Base-by-base conservation (phyloP, 2,797 vertebrate genomes). In the Thalassophryne amazonica region DNA sequence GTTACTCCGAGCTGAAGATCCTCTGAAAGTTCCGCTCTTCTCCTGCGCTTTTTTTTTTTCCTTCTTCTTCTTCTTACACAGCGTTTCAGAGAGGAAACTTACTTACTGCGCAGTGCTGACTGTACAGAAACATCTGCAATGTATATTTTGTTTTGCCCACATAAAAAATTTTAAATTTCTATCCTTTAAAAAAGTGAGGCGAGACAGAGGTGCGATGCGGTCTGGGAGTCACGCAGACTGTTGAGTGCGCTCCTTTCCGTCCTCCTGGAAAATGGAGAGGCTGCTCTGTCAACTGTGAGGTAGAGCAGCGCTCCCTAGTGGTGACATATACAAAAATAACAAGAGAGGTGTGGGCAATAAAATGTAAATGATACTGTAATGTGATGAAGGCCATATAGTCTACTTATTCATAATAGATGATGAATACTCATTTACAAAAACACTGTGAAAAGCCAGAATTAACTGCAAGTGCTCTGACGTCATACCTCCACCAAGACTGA, bases 171-270 rank as follows among this genome's bases (percentile, higher is more conserved):
- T 33, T 32, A 53, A 30, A 11, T 49, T 12, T 67, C 48, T 57
- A 35, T 62, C 61, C 57, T 50, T 24, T 39, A 24, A 4, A 7
- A 7, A 9, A 33, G 30, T 3, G 25, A 7, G 69, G 28, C 41
- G 59, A 79, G 78, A 71, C 83, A 57, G 81, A 80, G 75, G 69
- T 80, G 75, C 42, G 76, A 16, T 57, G 64, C 60, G 53, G 74
- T 46, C 67, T 57, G 65, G 50, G 63, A 67, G 63, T 63, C 60
- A 19, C 60, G 45, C 64, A 63, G 80, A 80, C 75, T 76, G 67
- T 43, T 48, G n/a, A n/a, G 56, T 10, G 75, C 61, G 68, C 73
- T 78, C 63, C 32, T 8, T 52, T 49, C 53, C 38, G 45, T 46
- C 41, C 50, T 50, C 57, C 46, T 60, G 49, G 36, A 62, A 43